Base-by-base conservation (phyloP, 92 coral and sea anemone species). In the Metridium senile region DNA sequence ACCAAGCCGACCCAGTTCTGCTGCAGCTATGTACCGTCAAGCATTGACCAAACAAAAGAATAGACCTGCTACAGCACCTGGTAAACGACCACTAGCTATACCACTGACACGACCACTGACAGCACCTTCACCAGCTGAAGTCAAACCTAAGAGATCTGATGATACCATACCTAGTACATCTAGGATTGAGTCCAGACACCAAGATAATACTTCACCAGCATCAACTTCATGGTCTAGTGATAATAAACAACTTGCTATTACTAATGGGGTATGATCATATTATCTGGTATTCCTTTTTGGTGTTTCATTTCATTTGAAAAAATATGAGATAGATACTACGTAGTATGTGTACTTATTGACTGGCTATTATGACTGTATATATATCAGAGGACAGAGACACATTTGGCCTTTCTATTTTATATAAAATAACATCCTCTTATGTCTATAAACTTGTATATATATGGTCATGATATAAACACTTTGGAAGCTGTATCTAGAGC, bases 1-100 rank as follows among this genome's bases (percentile, higher is more conserved):
- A 0, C 87, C 93, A 39, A 91, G 97, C 35, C 83, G 97, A 29
- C 97, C 97, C 11, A 89, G 93, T 53, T 91, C 97, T 10, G 97
- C 97, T 0, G 83, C 90, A 46, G 86, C 86, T 0, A 76, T 81
- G 46, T 81, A 84, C 56, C 75, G 82, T 39, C 82, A 84, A 32
- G 75, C 80, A 58, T 66, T 88, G n/a, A 87, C 88, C 1, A 89
- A 75, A 23, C 86, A 72, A 33, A 87, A 62, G 31, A 74, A 49
- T 18, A 88, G 97, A 16, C 97, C 97, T 52, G 85, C 86, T 23
- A 91, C 97, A 32, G 91, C 93, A 49, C 82, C 82, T 17, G 68
- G 87, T 26, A 79, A 79, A 56, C 76, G 66, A 51, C 82, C 76
- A 2, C 61, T 49, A 1, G 56, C 57, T 26, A 71, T 74, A 39